Base-by-base conservation (phyloP, 64 coral and sea anemone species). In the Montipora capricornis region DNA sequence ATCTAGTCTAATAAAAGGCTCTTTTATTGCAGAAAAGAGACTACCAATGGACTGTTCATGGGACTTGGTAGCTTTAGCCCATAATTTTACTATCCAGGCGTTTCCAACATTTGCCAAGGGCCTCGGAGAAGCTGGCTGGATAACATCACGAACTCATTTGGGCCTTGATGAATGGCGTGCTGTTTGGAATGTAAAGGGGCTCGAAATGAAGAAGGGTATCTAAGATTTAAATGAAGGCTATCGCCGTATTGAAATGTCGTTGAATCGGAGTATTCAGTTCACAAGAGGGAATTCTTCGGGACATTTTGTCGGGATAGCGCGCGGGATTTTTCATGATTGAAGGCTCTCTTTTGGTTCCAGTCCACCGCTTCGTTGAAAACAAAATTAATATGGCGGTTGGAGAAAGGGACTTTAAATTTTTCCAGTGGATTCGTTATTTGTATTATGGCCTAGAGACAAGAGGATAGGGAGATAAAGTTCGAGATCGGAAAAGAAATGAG, bases 131-230 rank as follows among this genome's bases (percentile, higher is more conserved):
- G 80, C 80, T 84, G 98, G 98, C 57, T 99, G 98, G 98, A 85
- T 92, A 76, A 96, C 95, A 6, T 96, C 95, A 70, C 92, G 95
- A 68, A 99, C 92, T 46, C 98, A 99, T 87, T 85, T 99, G 46
- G 95, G 95, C 5, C 95, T 95, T 45, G 83, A 99, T 75, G 98
- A 99, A 80, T 99, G 98, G 98, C 84, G 98, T 22, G 82, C 95
- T n/a, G 90, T 94, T 80, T 99, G 98, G 98, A 96, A 92, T 64
- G 44, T 93, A 68, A 92, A 77, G 15, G 89, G 93, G 58, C 16
- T 97, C 13, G 93, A 97, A 58, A 57, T 83, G 19, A 97, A 97
- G 76, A 97, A 97, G 82, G 82, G 81, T 80, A 51, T 97, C 19
- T 97, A 80, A 81, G 89, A 8, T 6, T 68, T 84, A 4, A 24